Evolutionary conservation across 2,113 vertebrate genomes (phyloP).

Genomic region (Oophaga pumilio): DNA sequence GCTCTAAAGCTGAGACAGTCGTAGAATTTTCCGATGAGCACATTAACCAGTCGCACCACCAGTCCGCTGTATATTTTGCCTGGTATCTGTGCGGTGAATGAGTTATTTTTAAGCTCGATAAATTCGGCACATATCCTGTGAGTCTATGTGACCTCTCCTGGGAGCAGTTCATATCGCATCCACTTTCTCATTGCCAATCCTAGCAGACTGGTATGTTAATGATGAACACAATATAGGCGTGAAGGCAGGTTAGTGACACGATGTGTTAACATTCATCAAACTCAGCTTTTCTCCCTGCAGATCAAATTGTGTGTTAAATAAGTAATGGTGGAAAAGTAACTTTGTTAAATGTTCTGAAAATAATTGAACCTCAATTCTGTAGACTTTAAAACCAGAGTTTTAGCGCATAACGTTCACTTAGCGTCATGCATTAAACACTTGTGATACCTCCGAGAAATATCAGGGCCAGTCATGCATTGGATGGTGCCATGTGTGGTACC

Average conservation of each 20-base stretch:
- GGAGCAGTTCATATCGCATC: background rate
- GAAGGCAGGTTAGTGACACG: constrained; percentile 16
- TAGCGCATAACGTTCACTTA: background rate
- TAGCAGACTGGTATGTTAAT: background rate
- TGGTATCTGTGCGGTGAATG: background rate
- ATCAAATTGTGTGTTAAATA: constrained; percentile 48
- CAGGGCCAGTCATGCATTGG: background rate
- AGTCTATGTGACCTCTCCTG: background rate
- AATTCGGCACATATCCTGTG: background rate
- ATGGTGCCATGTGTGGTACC: background rate
- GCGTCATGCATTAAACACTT: background rate
- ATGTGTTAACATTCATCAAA: constrained; percentile 19
- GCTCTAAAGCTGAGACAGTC: background rate
- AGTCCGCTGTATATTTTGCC: background rate
- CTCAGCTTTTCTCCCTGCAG: constrained; percentile 21
- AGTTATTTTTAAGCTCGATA: background rate
- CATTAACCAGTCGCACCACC: background rate
- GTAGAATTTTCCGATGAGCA: background rate
- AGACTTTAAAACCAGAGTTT: background rate
- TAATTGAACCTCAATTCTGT: background rate
- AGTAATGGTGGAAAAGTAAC: constrained; percentile 25
- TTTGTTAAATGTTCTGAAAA: constrained; percentile 45
- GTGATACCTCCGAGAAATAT: background rate
- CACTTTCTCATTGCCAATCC: background rate
- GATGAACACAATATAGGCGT: constrained; percentile 19